Conservation (phyloP, 2,113 vertebrate genomes). For the Leucopsar rothschildi region DNA sequence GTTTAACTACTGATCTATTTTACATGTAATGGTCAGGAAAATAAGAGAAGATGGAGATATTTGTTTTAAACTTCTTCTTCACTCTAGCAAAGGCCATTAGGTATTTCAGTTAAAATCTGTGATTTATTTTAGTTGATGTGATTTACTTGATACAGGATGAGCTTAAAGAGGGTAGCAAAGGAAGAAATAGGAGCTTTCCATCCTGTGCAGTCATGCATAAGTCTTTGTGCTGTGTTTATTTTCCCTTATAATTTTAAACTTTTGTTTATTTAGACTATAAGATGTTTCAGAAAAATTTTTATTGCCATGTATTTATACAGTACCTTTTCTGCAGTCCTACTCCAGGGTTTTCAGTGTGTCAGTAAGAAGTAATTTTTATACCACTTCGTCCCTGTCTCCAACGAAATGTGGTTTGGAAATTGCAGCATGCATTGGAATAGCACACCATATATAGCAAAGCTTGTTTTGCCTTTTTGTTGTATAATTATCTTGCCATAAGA, state of each 20-base stretch:
- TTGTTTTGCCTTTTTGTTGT: neutral
- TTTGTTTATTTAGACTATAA: neutral
- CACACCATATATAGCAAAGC: neutral
- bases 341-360: neutral
- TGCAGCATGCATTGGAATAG: neutral
- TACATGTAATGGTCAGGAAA: neutral
- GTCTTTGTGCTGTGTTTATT: neutral
- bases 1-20: neutral
- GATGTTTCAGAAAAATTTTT: neutral
- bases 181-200: neutral
- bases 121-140: neutral
- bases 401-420: neutral
- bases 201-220: neutral
- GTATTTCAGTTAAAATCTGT: neutral
- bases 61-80: neutral
- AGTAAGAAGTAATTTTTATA: neutral
- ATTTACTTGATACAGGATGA: neutral
- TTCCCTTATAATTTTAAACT: neutral
- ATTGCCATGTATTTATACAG: neutral
- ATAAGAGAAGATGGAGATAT: neutral
- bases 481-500: neutral
- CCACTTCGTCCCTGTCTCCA: neutral
- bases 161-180: neutral
- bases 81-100: neutral
- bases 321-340: neutral